These are phyloP conservation scores for Botrylloides violaceus DNA, from an alignment of 23 tunicate species.

Conservation along the genomic window DNA sequence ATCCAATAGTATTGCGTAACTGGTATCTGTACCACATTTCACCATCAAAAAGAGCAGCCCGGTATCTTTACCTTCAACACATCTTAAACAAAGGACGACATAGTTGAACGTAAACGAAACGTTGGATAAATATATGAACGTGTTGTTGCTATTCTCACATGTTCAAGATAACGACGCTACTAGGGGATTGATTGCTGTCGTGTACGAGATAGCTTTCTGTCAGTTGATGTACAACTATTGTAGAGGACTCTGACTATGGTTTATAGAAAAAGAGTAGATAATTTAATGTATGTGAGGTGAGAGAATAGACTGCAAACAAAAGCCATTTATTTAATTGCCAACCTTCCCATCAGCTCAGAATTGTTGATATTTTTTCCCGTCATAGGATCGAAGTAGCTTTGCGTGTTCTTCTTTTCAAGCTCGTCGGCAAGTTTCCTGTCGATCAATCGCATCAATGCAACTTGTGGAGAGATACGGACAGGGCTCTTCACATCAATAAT, in stretches of 20 bases:
- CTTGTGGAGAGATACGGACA: constrained; percentile 65
- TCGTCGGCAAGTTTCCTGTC: constrained; percentile 56
- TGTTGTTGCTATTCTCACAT: too few relatives aligned
- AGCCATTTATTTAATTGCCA: too few relatives aligned
- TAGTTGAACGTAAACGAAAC: too few relatives aligned
- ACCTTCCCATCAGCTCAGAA: constrained; percentile 96
- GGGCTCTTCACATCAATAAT: constrained; percentile 84
- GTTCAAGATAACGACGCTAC: too few relatives aligned
- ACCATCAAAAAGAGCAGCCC: constrained; percentile 76
- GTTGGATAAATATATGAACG: too few relatives aligned
- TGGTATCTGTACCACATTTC: constrained; percentile 90
- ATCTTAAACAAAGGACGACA: constrained; percentile 27
- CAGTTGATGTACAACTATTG: too few relatives aligned
- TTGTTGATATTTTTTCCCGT: constrained; percentile 98
- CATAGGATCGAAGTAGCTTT: constrained; percentile 92
- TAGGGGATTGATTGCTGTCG: too few relatives aligned
- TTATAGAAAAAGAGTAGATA: too few relatives aligned
- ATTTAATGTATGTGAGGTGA: too few relatives aligned
- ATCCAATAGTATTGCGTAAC: constrained; percentile 87
- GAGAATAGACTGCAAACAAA: too few relatives aligned
- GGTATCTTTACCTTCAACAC: constrained; percentile 85
- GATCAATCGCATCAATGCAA: constrained; percentile 67
- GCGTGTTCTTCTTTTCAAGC: constrained; percentile 54
- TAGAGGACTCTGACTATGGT: too few relatives aligned
- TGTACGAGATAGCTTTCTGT: too few relatives aligned